These are phyloP conservation scores for Amblyopsis rosae DNA, from an alignment of 2,113 vertebrate genomes.

Conservation along the genomic window DNA sequence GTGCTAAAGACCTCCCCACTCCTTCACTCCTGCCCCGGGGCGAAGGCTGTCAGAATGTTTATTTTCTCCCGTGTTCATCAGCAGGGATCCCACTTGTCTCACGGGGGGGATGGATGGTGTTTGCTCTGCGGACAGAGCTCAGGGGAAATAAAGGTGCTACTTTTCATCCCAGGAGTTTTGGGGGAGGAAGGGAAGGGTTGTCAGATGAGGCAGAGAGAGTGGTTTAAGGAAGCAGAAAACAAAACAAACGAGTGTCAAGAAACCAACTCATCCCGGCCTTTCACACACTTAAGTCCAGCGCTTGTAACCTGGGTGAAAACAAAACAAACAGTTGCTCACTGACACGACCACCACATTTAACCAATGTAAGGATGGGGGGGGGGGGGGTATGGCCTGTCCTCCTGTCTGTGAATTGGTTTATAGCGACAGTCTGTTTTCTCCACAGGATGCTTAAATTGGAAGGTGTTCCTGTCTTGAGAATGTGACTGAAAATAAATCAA, in stretches of 20 bases:
- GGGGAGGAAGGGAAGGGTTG: neutral
- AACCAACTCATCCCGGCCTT: constrained; percentile 2
- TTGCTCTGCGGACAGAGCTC: constrained; percentile 13
- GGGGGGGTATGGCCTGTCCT: constrained; percentile 21
- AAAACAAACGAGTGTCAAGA: neutral
- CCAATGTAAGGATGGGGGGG: neutral
- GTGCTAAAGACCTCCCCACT: constrained; percentile 49
- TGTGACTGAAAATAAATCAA: no score
- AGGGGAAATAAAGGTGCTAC: constrained; percentile 17
- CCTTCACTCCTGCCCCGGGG: constrained; percentile 52
- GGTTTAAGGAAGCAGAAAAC: neutral
- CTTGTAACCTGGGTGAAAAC: constrained; percentile 21
- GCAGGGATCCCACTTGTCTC: constrained; percentile 51
- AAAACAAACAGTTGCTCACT: constrained; percentile 35
- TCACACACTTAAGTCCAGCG: constrained; percentile 39
- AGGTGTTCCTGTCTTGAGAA: neutral
- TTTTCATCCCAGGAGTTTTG: neutral
- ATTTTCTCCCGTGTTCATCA: constrained; percentile 66
- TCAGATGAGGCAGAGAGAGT: neutral
- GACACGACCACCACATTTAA: constrained; percentile 39
- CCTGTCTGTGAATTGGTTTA: constrained; percentile 44
- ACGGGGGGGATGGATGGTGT: constrained; percentile 33
- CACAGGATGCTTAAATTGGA: constrained; percentile 38
- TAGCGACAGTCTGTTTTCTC: constrained; percentile 16
- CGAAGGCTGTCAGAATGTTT: constrained; percentile 63